Evolutionary conservation across 2,888 invertebrate genomes (phyloP).

Genomic region (Sinohyriopsis cumingii): DNA sequence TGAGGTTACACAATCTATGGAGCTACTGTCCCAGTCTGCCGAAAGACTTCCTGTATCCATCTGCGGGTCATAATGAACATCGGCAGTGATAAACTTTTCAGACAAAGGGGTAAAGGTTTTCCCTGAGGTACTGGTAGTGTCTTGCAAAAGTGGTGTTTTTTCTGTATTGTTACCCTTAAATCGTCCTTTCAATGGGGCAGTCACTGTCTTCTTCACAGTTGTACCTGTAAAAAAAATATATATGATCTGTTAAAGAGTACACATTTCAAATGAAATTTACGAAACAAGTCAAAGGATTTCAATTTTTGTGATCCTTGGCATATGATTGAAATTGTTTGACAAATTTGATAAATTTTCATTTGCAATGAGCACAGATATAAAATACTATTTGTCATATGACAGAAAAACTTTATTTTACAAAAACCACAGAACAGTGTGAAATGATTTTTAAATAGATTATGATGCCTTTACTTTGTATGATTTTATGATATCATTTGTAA

Average conservation of each 20-base stretch:
- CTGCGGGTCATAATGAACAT: conserved; percentile 25
- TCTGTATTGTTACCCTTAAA: conserved; percentile 19
- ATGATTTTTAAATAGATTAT: no score
- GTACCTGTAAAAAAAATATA: conserved; percentile 24
- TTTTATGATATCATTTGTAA: no score
- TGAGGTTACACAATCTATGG: conserved; percentile 35
- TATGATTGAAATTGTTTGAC: no score
- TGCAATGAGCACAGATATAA: no score
- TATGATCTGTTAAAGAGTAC: background rate
- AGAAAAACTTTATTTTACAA: no score
- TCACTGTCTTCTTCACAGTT: conserved; percentile 49
- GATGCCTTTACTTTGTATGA: no score
- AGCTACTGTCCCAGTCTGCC: conserved; percentile 50
- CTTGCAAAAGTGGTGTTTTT: conserved; percentile 36
- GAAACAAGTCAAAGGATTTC: background rate
- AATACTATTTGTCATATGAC: no score
- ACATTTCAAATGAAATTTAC: background rate
- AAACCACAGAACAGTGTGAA: no score
- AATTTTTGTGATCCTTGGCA: no score
- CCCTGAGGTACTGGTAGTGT: conserved; percentile 7
- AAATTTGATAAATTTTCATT: no score
- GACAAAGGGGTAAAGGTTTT: conserved; percentile 1
- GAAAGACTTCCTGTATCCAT: conserved; percentile 26
- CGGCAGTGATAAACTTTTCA: conserved; percentile 20
- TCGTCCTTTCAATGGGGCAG: conserved; percentile 27